phyloP scores from a whole-genome alignment of 2,113 vertebrate genomes.

The Cisticola juncidis region DNA sequence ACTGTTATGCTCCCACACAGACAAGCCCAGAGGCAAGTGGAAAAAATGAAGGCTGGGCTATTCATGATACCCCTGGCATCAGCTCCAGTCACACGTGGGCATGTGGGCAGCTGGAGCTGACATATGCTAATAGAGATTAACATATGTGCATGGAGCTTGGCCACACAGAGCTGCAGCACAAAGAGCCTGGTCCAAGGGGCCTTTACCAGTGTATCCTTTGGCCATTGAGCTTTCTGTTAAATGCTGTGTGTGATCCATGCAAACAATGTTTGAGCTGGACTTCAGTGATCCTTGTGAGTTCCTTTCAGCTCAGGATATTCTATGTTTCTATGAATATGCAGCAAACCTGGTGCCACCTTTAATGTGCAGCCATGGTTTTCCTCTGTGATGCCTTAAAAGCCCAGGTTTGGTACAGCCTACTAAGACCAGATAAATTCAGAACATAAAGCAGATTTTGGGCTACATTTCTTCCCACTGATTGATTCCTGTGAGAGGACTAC shows the following conservation, averaged over 20 bases:
- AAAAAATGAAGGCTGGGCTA: background rate
- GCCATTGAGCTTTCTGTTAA: background rate
- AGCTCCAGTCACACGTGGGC: background rate
- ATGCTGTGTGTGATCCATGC: background rate
- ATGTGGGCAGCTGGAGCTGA: constrained; percentile 29
- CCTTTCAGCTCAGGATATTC: background rate
- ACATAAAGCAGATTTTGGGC: background rate
- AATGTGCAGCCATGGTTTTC: background rate
- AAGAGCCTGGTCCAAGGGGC: background rate
- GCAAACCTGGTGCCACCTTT: background rate
- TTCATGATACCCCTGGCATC: background rate
- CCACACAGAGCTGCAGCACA: background rate
- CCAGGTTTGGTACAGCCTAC: background rate
- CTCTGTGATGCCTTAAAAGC: background rate
- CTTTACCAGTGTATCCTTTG: background rate
- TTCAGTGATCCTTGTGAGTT: background rate
- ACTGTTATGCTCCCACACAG: background rate
- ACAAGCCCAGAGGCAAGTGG: background rate
- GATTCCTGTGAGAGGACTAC: background rate
- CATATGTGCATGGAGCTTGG: background rate
- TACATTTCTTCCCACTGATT: background rate
- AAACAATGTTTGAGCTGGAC: background rate
- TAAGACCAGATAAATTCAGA: background rate
- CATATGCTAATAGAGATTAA: background rate
- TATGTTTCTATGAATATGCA: background rate